phyloP scores from a whole-genome alignment of 2,113 vertebrate genomes.

The Pollimyrus isidori region DNA sequence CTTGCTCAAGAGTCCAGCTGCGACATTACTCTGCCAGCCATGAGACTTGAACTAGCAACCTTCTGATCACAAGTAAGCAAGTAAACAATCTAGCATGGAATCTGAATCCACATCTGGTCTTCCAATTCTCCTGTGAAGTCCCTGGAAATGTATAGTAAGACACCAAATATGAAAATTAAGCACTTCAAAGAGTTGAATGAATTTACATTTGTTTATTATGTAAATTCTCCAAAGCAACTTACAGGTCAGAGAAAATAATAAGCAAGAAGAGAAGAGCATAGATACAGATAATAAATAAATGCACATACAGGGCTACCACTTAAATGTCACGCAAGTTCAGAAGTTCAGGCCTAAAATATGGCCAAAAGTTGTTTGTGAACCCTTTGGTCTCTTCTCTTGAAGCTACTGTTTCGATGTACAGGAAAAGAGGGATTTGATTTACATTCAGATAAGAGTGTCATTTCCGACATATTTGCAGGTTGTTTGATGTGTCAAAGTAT shows the following conservation, averaged over 20 bases:
- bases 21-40: neutral
- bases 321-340: neutral
- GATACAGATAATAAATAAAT: neutral
- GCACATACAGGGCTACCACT: neutral
- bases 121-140: neutral
- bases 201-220: neutral
- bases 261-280: neutral
- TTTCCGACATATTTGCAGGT: neutral
- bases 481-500: neutral
- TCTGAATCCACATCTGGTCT: neutral
- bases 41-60: neutral
- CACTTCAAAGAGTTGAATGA: neutral
- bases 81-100: neutral
- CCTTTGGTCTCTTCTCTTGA: neutral
- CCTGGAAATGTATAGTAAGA: neutral
- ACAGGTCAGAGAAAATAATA: neutral
- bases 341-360: neutral
- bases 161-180: neutral
- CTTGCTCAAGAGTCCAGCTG: neutral
- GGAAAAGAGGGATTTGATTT: neutral
- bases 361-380: neutral
- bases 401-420: neutral
- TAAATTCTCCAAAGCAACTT: neutral
- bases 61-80: neutral
- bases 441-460: neutral